Base-by-base conservation (phyloP, 2,113 vertebrate genomes). In the Chloebia gouldiae region DNA sequence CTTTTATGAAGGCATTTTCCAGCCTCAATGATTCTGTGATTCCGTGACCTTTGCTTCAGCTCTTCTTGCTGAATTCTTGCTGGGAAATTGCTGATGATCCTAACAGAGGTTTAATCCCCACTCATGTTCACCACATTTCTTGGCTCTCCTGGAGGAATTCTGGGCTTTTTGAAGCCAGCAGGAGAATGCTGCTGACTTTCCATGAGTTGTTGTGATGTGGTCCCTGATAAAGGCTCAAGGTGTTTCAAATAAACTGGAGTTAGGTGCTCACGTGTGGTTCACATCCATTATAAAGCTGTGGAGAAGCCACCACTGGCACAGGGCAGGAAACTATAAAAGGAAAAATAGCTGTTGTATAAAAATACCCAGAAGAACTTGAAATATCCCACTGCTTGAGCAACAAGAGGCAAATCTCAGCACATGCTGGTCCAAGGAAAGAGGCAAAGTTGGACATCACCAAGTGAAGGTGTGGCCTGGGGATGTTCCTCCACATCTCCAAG, bases 181-280 rank as follows among this genome's bases (percentile, higher is more conserved):
- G 33, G 57, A 40, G 49, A 47, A 59, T 2, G 24, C 4, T 63
- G 60, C 23, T 70, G 31, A 56, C 10, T 8, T 63, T 82, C 2
- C 2, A 8, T 3, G 20, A 53, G 37, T 49, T 35, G 27, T 10
- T 72, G 30, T 6, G 24, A 24, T 25, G 35, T 35, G 27, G 35
- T n/a, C 7, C 24, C 28, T 82, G 8, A n/a, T 5, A 68, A 56
- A 1, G 2, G 37, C 25, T 69, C 9, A 12, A 40, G 59, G 13
- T 21, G 4, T 2, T 20, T 20, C 3, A 10, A 45, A 53, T 53
- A 19, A 68, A 42, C 42, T 35, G 60, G 24, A 71, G 35, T 25
- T 75, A 13, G 14, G 30, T 17, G 37, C 3, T 88, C 54, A 27
- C 0, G 0, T 0, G 1, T 13, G 11, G 25, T 47, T 86, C 49